Evolutionary conservation across 2,113 vertebrate species (phyloP).

Genomic region (Campylorhamphus procurvoides): DNA sequence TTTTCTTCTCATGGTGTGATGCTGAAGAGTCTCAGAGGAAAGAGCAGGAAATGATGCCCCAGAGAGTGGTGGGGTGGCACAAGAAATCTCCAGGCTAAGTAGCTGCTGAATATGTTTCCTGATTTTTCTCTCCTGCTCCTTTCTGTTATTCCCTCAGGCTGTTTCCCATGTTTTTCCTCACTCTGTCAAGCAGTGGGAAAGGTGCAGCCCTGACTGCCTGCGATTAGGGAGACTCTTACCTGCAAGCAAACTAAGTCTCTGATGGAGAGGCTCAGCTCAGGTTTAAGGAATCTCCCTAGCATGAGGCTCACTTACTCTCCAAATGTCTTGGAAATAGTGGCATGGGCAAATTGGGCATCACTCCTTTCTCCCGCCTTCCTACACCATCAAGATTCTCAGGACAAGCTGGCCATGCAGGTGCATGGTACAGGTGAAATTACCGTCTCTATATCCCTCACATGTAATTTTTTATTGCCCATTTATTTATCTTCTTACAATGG

Average conservation of each 20-base stretch:
- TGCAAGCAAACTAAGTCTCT: no score
- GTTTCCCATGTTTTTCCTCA: no score
- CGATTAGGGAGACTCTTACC: no score
- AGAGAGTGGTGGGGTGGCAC: not conserved
- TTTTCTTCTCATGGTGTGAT: not conserved
- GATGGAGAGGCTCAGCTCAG: not conserved
- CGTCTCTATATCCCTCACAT: not conserved
- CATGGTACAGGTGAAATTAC: not conserved
- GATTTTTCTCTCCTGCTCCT: no score
- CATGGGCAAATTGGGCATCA: not conserved
- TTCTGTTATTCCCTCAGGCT: no score
- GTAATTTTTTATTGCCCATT: fast-evolving
- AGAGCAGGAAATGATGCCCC: not conserved
- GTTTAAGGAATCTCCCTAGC: not conserved
- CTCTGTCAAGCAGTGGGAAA: no score
- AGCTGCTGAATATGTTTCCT: not conserved
- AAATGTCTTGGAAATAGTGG: not conserved
- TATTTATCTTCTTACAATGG: not conserved
- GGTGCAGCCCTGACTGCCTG: no score
- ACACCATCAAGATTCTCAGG: not conserved
- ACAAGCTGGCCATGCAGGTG: not conserved
- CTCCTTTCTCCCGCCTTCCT: not conserved
- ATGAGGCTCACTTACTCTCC: not conserved
- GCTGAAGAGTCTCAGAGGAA: not conserved
- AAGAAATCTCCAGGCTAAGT: not conserved